Evolutionary conservation across 1,140 invertebrate species (phyloP), one percentile per base, ranked within the genome.

Genomic region (Drosophila malerkotliana): DNA sequence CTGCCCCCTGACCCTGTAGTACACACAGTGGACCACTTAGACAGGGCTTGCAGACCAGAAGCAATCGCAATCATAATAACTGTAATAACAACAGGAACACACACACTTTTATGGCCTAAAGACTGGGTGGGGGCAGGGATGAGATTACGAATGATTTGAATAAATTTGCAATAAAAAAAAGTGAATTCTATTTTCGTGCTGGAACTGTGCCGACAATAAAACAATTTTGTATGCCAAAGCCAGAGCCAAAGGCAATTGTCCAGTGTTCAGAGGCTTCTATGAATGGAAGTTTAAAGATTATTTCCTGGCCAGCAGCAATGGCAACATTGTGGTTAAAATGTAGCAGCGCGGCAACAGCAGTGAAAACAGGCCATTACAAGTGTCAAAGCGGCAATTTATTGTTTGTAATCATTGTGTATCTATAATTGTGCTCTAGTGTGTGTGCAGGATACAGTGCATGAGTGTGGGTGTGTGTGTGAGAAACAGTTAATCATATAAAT

Each of bases 401-500:
- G 87, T 82, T 73, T 73, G 82, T 87, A 90, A 90, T 90, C 85
- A 90, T 90, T 15, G 79, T 79, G 69, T 82, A 85, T 82, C 78
- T 87, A 79, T 88, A 72, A 73, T 72, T 74, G 75, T 68, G 81
- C 56, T 28, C 41, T 54, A 32, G 57, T 52, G 37, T 69, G 47
- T 48, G 41, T 28, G 26, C 12, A 34, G 26, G 6, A 28, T 5
- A 1, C 26, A 64, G 81, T 56, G 21, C 48, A 60, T 30, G 57
- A 45, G 37, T 69, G 41, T 48, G 41, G 18, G 26, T 41, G 49
- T 77, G 67, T 69, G 63, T 62, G 47, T 52, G 60, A 14, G 41
- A 64, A 61, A 84, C 83, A 90, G 89, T 91, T 91, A 91, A 91
- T 91, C 89, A 91, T 90, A 91, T 89, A 91, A 90, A 90, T 90